Evolutionary conservation across 2,797 vertebrate species (phyloP).

Genomic region (Peromyscus eremicus): DNA sequence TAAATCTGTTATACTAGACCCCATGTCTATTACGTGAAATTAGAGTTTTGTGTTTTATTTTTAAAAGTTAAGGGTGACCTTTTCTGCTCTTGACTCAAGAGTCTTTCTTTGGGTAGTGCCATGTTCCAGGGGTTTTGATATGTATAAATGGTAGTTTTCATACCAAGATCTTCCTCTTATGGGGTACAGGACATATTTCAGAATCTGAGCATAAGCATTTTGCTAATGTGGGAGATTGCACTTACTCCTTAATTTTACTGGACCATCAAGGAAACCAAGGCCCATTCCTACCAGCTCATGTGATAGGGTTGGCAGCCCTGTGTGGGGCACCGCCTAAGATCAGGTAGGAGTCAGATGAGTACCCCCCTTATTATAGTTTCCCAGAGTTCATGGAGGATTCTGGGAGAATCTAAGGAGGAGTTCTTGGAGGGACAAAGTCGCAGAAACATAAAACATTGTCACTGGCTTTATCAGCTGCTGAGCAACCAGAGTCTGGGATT

Average conservation of each 20-base stretch:
- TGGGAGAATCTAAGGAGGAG: not conserved
- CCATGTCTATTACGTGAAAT: not conserved
- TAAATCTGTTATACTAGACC: not conserved
- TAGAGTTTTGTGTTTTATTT: slow-evolving; percentile 9
- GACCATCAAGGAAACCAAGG: not conserved
- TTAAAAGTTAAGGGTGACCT: not conserved
- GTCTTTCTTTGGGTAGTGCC: not conserved
- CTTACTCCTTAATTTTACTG: not conserved
- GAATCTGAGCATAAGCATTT: not conserved
- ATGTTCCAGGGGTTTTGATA: not conserved
- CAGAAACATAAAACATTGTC: not conserved
- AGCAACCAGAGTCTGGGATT: not conserved
- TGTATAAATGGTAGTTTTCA: not conserved
- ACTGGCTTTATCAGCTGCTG: not conserved
- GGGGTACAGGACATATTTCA: not conserved
- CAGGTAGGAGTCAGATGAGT: not conserved
- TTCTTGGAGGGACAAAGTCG: not conserved
- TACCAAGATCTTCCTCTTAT: not conserved
- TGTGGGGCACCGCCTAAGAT: not conserved
- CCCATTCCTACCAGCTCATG: not conserved
- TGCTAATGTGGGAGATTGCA: not conserved
- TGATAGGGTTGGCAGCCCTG: not conserved
- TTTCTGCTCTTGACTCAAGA: not conserved
- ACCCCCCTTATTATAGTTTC: not conserved
- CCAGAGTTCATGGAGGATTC: not conserved